Evolutionary conservation across 2,113 vertebrate genomes (phyloP), one percentile per base, ranked within the genome.

Genomic region (Seriola dumerili): DNA sequence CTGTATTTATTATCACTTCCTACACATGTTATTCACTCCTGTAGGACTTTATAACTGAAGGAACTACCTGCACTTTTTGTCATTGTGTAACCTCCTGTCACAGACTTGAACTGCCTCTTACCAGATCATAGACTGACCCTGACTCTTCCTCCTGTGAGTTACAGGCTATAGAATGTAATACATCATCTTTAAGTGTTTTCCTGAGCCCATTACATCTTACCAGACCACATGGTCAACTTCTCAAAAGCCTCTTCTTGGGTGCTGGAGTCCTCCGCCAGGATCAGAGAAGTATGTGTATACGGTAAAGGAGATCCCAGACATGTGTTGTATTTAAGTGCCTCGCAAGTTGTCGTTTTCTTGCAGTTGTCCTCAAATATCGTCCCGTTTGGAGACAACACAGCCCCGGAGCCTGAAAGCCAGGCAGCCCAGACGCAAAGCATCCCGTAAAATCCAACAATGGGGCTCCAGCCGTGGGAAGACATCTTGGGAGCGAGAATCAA

Each of bases 221-320:
- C 97, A 5, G 97, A 97, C 97, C 97, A 98, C 91, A 98, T 97
- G 92, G 96, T 93, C 46, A 98, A 90, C 85, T 98, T 98, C 88
- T 96, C 96, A 67, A 95, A 95, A 64, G 96, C 97, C 75, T 98
- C 96, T 64, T 97, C 97, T 79, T 99, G 97, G 0, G 96, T 96
- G 65, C 50, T 85, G 40, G 97, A 98, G 92, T 99, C 97, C 61
- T 96, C 96, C 0, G 97, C 97, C 95, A 99, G 94, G 55, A 95
- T 48, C 77, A 97, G 95, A 67, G 97, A 97, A n/a, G 97, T 98
- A 83, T 96, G 95, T 13, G 93, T 96, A 93, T 99, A 99, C 0
- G 97, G 97, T 44, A 99, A 80, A 50, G 96, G 92, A 1, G 97
- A 97, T 14, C 97, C 97, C 38, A 99, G 93, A 78, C 97, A 99